Evolutionary conservation across 2,797 vertebrate genomes (phyloP).

Genomic region (Siniperca scherzeri): DNA sequence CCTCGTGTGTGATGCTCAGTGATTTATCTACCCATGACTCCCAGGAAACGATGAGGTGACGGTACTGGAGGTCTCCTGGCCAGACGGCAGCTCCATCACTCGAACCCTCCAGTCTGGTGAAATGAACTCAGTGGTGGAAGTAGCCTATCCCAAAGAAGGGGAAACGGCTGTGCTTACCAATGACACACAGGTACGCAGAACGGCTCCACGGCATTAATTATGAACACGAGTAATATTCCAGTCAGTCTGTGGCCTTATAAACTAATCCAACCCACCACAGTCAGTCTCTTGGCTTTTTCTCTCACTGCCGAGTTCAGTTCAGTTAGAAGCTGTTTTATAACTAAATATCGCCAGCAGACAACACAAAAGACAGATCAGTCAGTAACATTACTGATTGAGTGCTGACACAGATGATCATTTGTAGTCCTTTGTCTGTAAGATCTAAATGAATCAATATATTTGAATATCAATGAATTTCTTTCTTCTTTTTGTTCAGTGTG

Average conservation of each 20-base stretch:
- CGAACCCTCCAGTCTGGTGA: conserved; percentile 85
- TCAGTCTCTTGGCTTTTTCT: not conserved
- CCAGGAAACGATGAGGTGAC: conserved; percentile 88
- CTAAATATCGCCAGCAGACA: not conserved
- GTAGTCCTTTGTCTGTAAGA: not conserved
- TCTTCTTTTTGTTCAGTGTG: conserved; percentile 84
- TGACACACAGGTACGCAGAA: conserved; percentile 83
- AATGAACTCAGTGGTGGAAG: conserved; percentile 90
- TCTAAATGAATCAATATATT: not conserved
- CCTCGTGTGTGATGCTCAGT: not conserved
- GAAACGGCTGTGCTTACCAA: conserved; percentile 59
- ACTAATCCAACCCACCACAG: not conserved
- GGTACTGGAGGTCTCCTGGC: conserved; percentile 93
- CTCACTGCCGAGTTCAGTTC: not conserved
- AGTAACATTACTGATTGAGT: not conserved
- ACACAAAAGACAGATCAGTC: not conserved
- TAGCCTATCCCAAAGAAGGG: conserved; percentile 84
- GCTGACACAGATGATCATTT: not conserved
- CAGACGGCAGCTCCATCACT: conserved; percentile 81
- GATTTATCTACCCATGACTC: conserved; percentile 14
- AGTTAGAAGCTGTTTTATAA: not conserved
- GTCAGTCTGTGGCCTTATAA: not conserved
- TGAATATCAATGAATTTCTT: not conserved
- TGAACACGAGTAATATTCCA: conserved; percentile 23
- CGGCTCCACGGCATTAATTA: conserved; percentile 19